These are phyloP conservation scores for Arrhamphus sclerolepis DNA, from an alignment of 2,797 vertebrate genomes.

Conservation along the genomic window DNA sequence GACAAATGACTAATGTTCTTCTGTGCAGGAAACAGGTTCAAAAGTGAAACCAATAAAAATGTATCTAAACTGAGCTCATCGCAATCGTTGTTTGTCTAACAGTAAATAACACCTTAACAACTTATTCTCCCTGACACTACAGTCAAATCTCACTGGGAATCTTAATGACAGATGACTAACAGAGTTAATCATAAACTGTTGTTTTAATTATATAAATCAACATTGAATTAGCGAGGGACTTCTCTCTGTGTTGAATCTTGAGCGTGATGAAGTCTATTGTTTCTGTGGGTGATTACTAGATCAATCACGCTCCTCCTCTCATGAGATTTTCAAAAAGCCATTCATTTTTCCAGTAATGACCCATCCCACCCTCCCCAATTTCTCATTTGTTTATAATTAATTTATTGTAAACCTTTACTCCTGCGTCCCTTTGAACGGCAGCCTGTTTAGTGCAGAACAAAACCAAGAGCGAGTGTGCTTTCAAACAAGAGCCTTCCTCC, in stretches of 20 bases:
- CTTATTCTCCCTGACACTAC: too few species aligned
- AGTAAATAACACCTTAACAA: too few species aligned
- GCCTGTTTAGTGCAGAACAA: slow-evolving; percentile 54
- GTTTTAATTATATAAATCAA: slow-evolving; percentile 29
- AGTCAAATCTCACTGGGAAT: slow-evolving; percentile 8
- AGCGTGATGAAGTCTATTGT: slow-evolving; percentile 12
- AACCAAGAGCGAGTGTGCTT: slow-evolving; percentile 58
- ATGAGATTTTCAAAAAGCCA: slow-evolving; percentile 39
- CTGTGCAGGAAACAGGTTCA: too few species aligned
- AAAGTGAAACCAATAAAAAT: too few species aligned
- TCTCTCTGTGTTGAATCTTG: slow-evolving; percentile 16
- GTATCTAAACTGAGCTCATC: too few species aligned
- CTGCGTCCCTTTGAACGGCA: slow-evolving; percentile 24
- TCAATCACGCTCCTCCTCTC: slow-evolving; percentile 43
- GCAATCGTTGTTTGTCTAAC: too few species aligned
- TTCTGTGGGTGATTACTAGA: slow-evolving; percentile 36
- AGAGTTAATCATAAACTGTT: slow-evolving; percentile 16
- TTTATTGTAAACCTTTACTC: slow-evolving; percentile 17
- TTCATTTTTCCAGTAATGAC: slow-evolving; percentile 36
- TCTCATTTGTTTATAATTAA: slow-evolving; percentile 21
- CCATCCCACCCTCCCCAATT: slow-evolving; percentile 18
- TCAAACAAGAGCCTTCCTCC: slow-evolving; percentile 68
- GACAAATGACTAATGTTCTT: too few species aligned
- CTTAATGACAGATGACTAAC: slow-evolving; percentile 12
- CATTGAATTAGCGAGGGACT: slow-evolving; percentile 4